Evolutionary conservation across 2,888 invertebrate species (phyloP), one percentile per base, ranked within the genome.

Genomic region (Drepanosiphum platanoidis): DNA sequence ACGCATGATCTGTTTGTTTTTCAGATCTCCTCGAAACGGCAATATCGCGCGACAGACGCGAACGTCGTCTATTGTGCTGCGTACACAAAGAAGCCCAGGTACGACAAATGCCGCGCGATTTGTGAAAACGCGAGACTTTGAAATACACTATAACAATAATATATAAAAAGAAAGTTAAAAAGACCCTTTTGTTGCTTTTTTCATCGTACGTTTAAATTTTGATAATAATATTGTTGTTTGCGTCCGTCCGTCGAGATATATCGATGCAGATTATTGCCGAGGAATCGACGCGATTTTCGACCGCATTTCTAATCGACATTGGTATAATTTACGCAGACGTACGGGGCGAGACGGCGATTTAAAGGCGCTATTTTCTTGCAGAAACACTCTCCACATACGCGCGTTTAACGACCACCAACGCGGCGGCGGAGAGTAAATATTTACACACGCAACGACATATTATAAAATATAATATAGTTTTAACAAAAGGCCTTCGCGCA

Each of bases 1-100:
- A 79, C 68, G 68, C 79, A 79, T 68, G 79, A 68, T 79, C 68
- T 68, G 68, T 68, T 79, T 79, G 79, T 68, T 34, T 79, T 79
- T 68, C 32, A 68, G 66, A 46, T 79, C 32, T 68, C 32, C 32
- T 68, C 32, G 13, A 66, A 66, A 78, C 61, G 77, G n/a, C 39
- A 77, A 77, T 77, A 77, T 75, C 75, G 27, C 75, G 27, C 5
- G 77, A 30, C 61, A 77, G 30, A 77, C 61, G n/a, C n/a, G 36
- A 27, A 61, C 13, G 61, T 5, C 13, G 61, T 5, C 36, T 61
- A 36, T 36, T 64, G 13, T 30, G 3, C 61, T 30, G 3, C 61
- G 1, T 64, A 64, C 64, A 27, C 27, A 18, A 58, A 58, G 58
- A 13, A 11, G 64, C 13, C 9, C 3, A 64, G 30, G 39, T 66